Evolutionary conservation across 2,113 vertebrate species (phyloP).

Genomic region (Boleophthalmus pectinirostris): DNA sequence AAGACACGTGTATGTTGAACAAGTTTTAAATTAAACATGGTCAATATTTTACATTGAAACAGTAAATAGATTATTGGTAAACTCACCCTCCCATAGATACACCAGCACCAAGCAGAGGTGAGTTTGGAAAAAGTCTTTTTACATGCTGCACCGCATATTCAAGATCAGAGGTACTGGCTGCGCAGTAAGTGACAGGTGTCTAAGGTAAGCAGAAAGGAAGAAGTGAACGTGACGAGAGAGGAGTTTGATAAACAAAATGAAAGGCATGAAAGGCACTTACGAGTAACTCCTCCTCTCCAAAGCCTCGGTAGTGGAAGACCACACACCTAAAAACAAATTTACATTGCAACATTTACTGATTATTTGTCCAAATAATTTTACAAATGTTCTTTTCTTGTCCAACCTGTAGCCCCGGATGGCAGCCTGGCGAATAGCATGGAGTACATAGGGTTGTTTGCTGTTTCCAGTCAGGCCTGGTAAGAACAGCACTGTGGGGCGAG

Average conservation of each 20-base stretch:
- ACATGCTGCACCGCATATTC: constrained; percentile 77
- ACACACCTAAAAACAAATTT: constrained; percentile 73
- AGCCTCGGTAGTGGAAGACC: constrained; percentile 84
- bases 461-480: constrained; percentile 84
- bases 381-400: background rate
- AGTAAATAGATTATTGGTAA: background rate
- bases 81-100: constrained; percentile 88
- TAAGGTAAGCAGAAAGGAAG: constrained; percentile 41
- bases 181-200: constrained; percentile 82
- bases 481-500: constrained; percentile 79
- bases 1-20: no score
- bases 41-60: background rate
- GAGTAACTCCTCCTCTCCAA: constrained; percentile 80
- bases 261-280: constrained; percentile 59
- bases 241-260: background rate
- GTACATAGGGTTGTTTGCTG: constrained; percentile 79
- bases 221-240: background rate
- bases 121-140: constrained; percentile 59
- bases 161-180: constrained; percentile 81
- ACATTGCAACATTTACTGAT: background rate
- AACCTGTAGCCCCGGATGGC: constrained; percentile 79
- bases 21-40: background rate
- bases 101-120: constrained; percentile 80
- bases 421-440: constrained; percentile 75
- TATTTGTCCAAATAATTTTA: background rate